A percentile compares a stretch with the other conserved stretches of the same genome.
These are phyloP conservation scores for Tipula lateralis DNA, from an alignment of 2,888 invertebrate species.

Conservation along the genomic window DNA sequence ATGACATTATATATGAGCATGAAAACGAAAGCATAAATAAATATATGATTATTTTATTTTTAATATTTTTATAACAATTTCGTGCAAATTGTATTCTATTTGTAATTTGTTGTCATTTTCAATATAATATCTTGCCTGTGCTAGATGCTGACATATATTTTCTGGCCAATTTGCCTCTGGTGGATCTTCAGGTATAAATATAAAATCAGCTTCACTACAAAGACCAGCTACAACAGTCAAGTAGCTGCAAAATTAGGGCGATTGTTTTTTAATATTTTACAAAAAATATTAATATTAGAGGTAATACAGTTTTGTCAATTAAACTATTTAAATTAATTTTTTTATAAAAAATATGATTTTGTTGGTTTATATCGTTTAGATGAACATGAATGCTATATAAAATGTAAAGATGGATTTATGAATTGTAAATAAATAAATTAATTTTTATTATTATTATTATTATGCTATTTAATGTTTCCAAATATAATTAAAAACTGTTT, in stretches of 20 bases:
- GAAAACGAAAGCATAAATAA: not conserved
- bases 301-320: too few relatives aligned
- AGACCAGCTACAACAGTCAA: constrained; percentile 79
- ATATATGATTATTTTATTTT: not conserved
- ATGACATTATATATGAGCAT: not conserved
- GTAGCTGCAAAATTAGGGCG: constrained; percentile 59
- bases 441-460: not conserved
- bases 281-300: too few relatives aligned
- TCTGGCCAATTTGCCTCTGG: constrained; percentile 71
- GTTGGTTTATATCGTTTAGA: too few relatives aligned
- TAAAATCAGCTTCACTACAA: constrained; percentile 79
- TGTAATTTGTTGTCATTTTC: not conserved
- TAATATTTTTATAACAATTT: not conserved
- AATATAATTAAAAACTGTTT: not conserved
- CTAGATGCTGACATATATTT: constrained; percentile 69
- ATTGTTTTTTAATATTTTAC: not conserved
- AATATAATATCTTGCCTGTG: constrained; percentile 53
- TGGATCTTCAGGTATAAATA: constrained; percentile 85
- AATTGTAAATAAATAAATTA: not conserved
- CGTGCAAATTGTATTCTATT: not conserved
- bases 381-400: not conserved
- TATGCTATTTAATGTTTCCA: not conserved
- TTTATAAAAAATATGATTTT: too few relatives aligned
- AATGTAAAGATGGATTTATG: not conserved
- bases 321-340: too few relatives aligned